Percentiles rank a stretch among this genome's conserved stretches.
Evolutionary conservation across 2,113 vertebrate genomes (phyloP).

Genomic region (Leuciscus idus): DNA sequence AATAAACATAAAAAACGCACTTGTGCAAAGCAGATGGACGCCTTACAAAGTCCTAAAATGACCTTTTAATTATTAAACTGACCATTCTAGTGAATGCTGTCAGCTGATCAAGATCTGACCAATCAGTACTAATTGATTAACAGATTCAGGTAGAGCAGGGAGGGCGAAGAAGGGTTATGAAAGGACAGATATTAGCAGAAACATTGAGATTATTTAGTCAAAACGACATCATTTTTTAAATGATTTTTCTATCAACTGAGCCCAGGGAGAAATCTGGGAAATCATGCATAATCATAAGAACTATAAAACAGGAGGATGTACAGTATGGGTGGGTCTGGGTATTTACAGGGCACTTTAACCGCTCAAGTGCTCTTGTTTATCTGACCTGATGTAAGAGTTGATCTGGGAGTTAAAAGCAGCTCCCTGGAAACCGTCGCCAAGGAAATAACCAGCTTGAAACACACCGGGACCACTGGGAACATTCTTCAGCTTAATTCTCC

Average conservation of each 20-base stretch:
- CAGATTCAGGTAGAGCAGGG: background rate
- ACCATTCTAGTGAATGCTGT: background rate
- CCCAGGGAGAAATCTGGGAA: background rate
- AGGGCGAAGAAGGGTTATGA: background rate
- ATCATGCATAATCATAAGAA: background rate
- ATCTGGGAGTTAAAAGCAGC: slow-evolving; percentile 45
- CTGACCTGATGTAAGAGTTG: slow-evolving; percentile 55
- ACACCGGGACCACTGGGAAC: slow-evolving; percentile 51
- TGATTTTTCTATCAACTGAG: background rate
- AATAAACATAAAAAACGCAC: background rate
- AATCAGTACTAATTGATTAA: background rate
- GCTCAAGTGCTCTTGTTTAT: slow-evolving; percentile 53
- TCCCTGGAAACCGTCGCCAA: slow-evolving; percentile 59
- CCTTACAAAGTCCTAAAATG: background rate
- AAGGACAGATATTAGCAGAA: background rate
- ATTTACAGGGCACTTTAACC: slow-evolving; percentile 30
- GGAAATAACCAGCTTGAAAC: slow-evolving; percentile 53
- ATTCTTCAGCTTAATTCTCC: slow-evolving; percentile 44
- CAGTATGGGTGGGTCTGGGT: slow-evolving; percentile 9
- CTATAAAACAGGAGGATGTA: background rate
- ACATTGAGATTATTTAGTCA: background rate
- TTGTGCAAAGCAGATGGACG: background rate
- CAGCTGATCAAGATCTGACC: background rate
- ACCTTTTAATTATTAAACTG: background rate
- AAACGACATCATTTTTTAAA: background rate